phyloP scores from a whole-genome alignment of 2,888 invertebrate genomes.

The Hirtodrosophila duncani region DNA sequence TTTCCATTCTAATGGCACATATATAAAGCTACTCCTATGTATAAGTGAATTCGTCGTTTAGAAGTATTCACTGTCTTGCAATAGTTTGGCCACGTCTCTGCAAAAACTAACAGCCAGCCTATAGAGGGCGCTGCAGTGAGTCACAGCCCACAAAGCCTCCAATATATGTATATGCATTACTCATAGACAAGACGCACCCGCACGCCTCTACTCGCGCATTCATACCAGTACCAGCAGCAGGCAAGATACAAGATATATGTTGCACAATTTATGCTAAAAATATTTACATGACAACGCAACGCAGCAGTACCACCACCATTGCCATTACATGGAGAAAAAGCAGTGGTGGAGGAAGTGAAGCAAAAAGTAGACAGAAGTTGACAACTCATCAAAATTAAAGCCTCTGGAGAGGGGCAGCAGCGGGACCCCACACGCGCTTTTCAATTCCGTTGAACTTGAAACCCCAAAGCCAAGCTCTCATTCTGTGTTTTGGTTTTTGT shows the following conservation, averaged over 20 bases:
- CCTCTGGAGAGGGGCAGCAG: constrained; percentile 2
- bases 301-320: no score
- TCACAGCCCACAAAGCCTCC: no score
- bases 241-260: constrained; percentile 12
- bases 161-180: no score
- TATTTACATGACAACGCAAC: constrained; percentile 42
- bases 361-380: constrained; percentile 7
- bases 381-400: constrained; percentile 2
- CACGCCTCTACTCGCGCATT: background rate
- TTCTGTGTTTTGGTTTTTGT: constrained; percentile 5
- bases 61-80: no score
- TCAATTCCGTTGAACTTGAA: constrained; percentile 66
- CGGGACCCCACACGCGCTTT: constrained; percentile 52
- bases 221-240: constrained; percentile 1
- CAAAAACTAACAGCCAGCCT: no score
- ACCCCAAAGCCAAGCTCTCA: constrained; percentile 12
- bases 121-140: no score
- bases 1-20: no score
- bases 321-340: no score
- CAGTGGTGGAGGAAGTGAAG: no score
- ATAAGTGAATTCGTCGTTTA: no score
- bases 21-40: no score
- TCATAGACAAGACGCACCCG: background rate
- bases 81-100: no score
- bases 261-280: constrained; percentile 46